Evolutionary conservation across 2,888 invertebrate genomes (phyloP), one percentile per base, ranked within the genome.

Genomic region (Chromoteleia sp.): DNA sequence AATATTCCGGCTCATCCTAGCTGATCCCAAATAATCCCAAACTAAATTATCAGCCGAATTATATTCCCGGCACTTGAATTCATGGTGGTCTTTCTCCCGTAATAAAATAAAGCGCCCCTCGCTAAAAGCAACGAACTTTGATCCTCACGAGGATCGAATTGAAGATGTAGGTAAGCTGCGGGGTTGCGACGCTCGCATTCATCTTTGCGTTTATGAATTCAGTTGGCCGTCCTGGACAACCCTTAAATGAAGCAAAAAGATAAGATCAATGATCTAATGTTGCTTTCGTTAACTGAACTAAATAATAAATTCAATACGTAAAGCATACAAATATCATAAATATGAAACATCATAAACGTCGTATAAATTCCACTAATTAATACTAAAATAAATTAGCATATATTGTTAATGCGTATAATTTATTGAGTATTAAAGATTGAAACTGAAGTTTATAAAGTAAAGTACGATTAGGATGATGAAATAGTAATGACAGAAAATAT

Each of bases 41-140:
- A 61, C 67, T 68, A 76, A 76, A 68, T 76, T 76, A 76, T 68
- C 76, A 65, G 67, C 10, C 45, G 68, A 76, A 76, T 76, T 76
- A 76, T 70, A 61, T 61, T 54, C 68, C 54, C 41, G 15, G 61
- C 54, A 45, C 50, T 54, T 36, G 41, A 76, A 70, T 70, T 80
- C 68, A 68, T 54, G 56, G 48, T 58, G 59, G 71, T 65, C 70
- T 58, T 71, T 71, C 71, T 50, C 19, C 6, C 36, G 17, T 77
- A 70, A 77, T 70, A 71, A 71, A 78, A 71, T 71, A 71, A 71
- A 63, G 50, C 63, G 21, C 58, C 76, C 65, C 67, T 71, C 29
- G 48, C 33, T 67, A 59, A 71, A 67, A 76, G 76, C 76, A 65
- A 61, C 61, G 65, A 81, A 63, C 59, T 76, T 56, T 76, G 68